phyloP scores from a whole-genome alignment of 2,797 vertebrate genomes.

The Cichlasoma orientale region DNA sequence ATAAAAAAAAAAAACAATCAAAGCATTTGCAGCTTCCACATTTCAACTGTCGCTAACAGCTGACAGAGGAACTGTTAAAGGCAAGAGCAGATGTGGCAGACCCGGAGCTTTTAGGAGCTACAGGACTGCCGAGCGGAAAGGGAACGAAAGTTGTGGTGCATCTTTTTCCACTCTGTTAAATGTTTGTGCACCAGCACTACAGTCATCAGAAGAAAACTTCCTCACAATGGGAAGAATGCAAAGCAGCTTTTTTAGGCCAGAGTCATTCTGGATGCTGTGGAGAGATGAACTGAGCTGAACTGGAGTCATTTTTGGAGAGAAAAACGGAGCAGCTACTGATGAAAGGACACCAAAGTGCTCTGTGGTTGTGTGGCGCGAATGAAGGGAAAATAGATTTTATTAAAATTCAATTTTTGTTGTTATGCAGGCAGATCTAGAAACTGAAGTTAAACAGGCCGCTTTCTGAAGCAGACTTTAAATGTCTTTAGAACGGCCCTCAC shows the following conservation, averaged over 20 bases:
- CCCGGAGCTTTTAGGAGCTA: no score
- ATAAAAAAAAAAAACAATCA: no score
- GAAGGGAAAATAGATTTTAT: not conserved
- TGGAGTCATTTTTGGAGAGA: not conserved
- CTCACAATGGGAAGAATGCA: not conserved
- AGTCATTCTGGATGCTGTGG: not conserved
- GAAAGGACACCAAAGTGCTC: not conserved
- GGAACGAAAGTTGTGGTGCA: no score
- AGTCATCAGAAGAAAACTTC: not conserved
- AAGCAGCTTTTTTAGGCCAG: not conserved
- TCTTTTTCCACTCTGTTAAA: no score
- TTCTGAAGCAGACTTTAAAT: not conserved
- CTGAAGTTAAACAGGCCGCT: not conserved
- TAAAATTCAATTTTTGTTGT: not conserved
- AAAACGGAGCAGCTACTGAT: not conserved
- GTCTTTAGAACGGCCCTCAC: not conserved
- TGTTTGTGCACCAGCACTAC: not conserved
- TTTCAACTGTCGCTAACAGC: no score
- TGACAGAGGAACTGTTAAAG: no score
- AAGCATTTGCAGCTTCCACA: no score
- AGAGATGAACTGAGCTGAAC: not conserved
- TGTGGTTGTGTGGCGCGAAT: not conserved
- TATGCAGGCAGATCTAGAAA: not conserved
- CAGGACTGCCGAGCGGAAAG: no score
- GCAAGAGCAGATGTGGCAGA: no score